Base-by-base conservation (phyloP, 2,797 vertebrate species). In the Lutjanus campechanus region DNA sequence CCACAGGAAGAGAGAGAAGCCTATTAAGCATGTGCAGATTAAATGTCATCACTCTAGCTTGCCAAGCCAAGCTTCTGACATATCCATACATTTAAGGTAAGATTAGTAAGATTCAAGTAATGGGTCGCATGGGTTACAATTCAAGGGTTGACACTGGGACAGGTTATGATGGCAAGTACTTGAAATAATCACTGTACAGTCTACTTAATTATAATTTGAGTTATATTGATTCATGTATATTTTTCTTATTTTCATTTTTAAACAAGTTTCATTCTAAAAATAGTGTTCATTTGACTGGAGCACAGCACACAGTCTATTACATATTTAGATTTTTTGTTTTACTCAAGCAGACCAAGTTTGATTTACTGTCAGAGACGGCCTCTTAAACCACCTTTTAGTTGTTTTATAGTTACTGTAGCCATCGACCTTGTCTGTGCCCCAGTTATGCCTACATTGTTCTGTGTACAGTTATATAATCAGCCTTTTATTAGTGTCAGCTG, bases 311-410 rank as follows among this genome's bases (percentile, higher is more conserved):
- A 53, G 41, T 89, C 84, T 85, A 40, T 84, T 81, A 77, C 2
- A 68, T 82, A 50, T 88, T 79, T 66, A 5, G 65, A 69, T 88
- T 82, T 68, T 84, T 93, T 83, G n/a, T 92, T 91, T 90, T 90
- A 89, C 76, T 85, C 66, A 80, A 69, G 49, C 47, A 81, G 49
- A 61, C 60, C 76, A 41, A 59, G 84, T 82, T 76, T 79, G 41
- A 76, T 88, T 78, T 78, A 73, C 76, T 83, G 61, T 80, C 83
- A 80, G 69, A 84, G 81, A 88, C 13, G 8, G 66, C 79, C 71
- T 94, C 91, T 93, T 92, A 88, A 93, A 85, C 51, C 82, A 85
- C 60, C 54, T 83, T 95, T 94, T 89, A 93, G 71, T 91, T 85
- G 63, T 93, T 93, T 94, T 93, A 92, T 84, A 85, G 53, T 79